These are phyloP conservation scores for Hydrocynus forskahlii DNA, from an alignment of 2,797 vertebrate species.

Conservation along the genomic window DNA sequence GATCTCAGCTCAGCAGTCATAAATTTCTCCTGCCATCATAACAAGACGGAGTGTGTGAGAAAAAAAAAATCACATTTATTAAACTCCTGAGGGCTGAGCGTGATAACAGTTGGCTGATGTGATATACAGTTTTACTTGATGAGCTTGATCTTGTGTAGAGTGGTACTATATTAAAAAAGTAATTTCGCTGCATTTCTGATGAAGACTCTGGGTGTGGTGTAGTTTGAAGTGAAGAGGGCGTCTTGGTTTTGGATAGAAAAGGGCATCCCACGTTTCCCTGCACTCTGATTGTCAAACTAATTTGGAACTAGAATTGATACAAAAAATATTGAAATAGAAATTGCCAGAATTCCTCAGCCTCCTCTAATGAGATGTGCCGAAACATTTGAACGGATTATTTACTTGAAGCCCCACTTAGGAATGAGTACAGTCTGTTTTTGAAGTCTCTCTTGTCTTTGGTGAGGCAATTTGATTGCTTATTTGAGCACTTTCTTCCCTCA, in stretches of 20 bases:
- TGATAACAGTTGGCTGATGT: slow-evolving; percentile 43
- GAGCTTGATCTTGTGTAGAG: slow-evolving; percentile 10
- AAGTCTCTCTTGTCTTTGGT: too few relatives aligned
- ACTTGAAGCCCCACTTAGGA: too few relatives aligned
- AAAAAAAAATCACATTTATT: slow-evolving; percentile 47
- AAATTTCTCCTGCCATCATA: slow-evolving; percentile 5
- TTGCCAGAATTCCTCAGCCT: too few relatives aligned
- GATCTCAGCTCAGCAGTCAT: slow-evolving; percentile 10
- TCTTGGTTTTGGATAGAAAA: neutral
- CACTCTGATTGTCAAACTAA: neutral
- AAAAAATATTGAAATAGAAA: too few relatives aligned
- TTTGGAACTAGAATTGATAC: neutral
- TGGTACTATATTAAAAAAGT: slow-evolving; percentile 49
- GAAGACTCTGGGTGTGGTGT: neutral
- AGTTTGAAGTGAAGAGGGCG: slow-evolving; percentile 15
- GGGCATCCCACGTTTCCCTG: too few relatives aligned
- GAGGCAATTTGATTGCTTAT: too few relatives aligned
- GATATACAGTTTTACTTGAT: slow-evolving; percentile 36
- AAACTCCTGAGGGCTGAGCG: slow-evolving; percentile 35
- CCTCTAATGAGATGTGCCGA: too few relatives aligned
- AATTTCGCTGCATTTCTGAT: slow-evolving; percentile 31
- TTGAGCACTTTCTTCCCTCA: too few relatives aligned
- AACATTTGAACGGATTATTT: too few relatives aligned
- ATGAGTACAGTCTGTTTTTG: too few relatives aligned
- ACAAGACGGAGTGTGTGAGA: neutral